These are phyloP conservation scores for Altica lythri DNA, from an alignment of 2,888 invertebrate genomes.

Conservation along the genomic window DNA sequence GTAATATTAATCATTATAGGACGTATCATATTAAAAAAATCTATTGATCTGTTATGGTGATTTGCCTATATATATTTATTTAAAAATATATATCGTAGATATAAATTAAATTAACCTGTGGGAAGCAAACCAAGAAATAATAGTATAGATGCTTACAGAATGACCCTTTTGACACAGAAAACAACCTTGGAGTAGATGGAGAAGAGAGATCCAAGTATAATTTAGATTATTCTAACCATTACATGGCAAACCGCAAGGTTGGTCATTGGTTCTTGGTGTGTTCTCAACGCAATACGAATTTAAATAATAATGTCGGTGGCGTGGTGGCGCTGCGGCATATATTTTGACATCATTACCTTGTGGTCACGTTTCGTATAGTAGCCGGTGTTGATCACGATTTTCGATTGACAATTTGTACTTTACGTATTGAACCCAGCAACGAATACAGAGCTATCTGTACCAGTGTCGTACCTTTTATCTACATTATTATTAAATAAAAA, in stretches of 20 bases:
- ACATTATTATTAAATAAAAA: not conserved
- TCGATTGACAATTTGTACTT: conserved; percentile 47
- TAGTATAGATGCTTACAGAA: too few relatives aligned
- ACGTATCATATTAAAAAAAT: too few relatives aligned
- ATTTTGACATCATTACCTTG: conserved; percentile 56
- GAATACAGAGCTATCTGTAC: conserved; percentile 15
- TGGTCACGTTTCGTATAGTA: conserved; percentile 57
- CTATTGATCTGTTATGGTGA: too few relatives aligned
- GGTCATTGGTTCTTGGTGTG: conserved; percentile 37
- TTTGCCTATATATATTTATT: too few relatives aligned
- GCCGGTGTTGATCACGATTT: conserved; percentile 56
- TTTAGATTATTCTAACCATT: conserved; percentile 41
- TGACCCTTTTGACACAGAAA: conserved; percentile 27
- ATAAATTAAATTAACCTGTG: too few relatives aligned
- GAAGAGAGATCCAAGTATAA: conserved; percentile 33
- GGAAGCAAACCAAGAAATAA: too few relatives aligned
- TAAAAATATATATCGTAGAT: too few relatives aligned
- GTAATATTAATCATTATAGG: too few relatives aligned
- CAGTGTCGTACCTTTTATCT: conserved; percentile 20
- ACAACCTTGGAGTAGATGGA: conserved; percentile 23
- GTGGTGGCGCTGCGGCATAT: conserved; percentile 45
- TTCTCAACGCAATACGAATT: conserved; percentile 46
- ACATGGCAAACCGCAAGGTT: conserved; percentile 49
- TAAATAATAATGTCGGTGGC: conserved; percentile 41
- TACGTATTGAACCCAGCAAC: conserved; percentile 23